These are phyloP conservation scores for Polydesmus complanatus DNA, from an alignment of 2,888 invertebrate species.

Conservation along the genomic window DNA sequence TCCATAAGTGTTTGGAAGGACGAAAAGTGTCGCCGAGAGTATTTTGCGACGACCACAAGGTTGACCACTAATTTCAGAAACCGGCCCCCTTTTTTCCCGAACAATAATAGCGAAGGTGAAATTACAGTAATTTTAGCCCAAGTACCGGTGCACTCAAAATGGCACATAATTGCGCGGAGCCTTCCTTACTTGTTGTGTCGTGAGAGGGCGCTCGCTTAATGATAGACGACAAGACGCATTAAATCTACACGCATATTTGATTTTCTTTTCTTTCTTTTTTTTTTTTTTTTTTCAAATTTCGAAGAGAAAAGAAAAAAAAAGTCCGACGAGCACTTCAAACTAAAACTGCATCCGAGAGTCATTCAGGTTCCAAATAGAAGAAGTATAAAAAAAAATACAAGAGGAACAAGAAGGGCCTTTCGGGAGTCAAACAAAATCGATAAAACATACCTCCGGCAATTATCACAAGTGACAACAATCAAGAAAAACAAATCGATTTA, in stretches of 20 bases:
- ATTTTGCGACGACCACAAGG: not conserved
- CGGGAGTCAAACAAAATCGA: no score
- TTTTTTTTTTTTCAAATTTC: not conserved
- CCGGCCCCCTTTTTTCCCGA: not conserved
- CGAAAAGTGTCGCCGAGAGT: not conserved
- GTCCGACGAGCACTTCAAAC: not conserved
- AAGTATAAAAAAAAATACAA: no score
- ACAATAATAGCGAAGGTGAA: not conserved
- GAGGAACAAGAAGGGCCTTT: no score
- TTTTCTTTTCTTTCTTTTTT: not conserved
- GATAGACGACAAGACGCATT: not conserved
- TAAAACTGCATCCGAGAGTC: no score
- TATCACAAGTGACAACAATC: not conserved
- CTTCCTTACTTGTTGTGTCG: not conserved
- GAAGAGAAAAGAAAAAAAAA: no score
- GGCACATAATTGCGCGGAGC: not conserved
- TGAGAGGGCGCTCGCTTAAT: not conserved
- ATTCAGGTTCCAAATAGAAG: no score
- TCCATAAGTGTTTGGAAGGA: no score
- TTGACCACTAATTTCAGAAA: not conserved
- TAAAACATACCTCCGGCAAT: not conserved
- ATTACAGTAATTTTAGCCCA: not conserved
- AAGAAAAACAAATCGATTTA: not conserved
- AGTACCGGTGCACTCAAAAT: not conserved
- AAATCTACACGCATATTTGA: not conserved